Evolutionary conservation across 1,140 invertebrate species (phyloP).

Genomic region (Aphelenchoides avenae): DNA sequence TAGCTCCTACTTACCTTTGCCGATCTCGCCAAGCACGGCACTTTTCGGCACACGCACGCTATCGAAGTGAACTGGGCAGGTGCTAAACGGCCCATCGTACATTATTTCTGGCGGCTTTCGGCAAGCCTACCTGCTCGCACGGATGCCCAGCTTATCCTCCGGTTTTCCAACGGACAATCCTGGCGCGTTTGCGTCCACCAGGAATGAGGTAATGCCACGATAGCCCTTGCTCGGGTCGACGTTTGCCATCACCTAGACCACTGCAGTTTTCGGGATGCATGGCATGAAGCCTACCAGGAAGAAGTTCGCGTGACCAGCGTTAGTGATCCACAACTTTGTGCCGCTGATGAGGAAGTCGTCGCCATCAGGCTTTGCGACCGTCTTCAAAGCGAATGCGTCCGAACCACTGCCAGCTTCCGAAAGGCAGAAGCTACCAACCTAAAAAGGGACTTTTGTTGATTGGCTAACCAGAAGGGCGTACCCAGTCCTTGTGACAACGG

Average conservation of each 20-base stretch:
- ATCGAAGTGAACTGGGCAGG: constrained; percentile 87
- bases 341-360: constrained; percentile 63
- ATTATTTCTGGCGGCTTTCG: no score
- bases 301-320: constrained; percentile 77
- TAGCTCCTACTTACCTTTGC: constrained; percentile 43
- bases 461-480: no score
- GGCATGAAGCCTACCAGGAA: constrained; percentile 60
- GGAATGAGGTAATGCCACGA: constrained; percentile 68
- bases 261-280: no score
- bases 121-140: no score
- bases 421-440: constrained; percentile 85
- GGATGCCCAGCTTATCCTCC: constrained; percentile 86
- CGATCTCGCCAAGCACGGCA: constrained; percentile 53
- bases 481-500: constrained; percentile 58
- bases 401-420: constrained; percentile 75
- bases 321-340: constrained; percentile 78
- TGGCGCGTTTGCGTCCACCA: constrained; percentile 65
- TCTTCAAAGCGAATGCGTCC: constrained; percentile 65
- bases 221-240: constrained; percentile 70
- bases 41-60: constrained; percentile 72
- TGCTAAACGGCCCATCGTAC: no score
- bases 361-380: constrained; percentile 61
- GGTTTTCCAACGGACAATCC: constrained; percentile 71
- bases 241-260: constrained; percentile 85
- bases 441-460: constrained; percentile 39